phyloP scores from a whole-genome alignment of 1,140 invertebrate genomes.

The Helicorthomorpha holstii region DNA sequence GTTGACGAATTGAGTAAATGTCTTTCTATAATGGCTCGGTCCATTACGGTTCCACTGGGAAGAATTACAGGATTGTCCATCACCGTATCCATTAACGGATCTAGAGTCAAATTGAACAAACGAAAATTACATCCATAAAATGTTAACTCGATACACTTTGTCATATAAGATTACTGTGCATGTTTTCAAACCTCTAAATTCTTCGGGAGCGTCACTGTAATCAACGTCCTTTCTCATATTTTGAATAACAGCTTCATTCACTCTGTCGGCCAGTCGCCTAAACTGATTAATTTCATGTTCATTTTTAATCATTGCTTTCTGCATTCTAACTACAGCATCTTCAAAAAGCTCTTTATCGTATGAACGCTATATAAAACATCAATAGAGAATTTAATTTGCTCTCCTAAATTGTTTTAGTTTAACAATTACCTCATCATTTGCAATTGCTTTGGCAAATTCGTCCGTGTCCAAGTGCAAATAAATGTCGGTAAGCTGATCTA shows the following conservation, averaged over 20 bases:
- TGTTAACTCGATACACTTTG: neutral
- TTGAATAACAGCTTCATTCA: slow-evolving; percentile 56
- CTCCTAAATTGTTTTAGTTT: neutral
- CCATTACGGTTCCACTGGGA: slow-evolving; percentile 89
- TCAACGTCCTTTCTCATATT: slow-evolving; percentile 66
- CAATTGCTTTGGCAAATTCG: slow-evolving; percentile 71
- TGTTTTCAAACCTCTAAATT: slow-evolving; percentile 51
- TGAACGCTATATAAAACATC: slow-evolving; percentile 46
- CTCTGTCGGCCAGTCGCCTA: slow-evolving; percentile 54
- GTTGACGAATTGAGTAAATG: slow-evolving; percentile 91
- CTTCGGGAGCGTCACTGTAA: slow-evolving; percentile 88
- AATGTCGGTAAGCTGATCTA: slow-evolving; percentile 85
- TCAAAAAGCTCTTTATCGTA: slow-evolving; percentile 83
- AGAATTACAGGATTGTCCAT: slow-evolving; percentile 91
- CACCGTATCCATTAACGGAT: slow-evolving; percentile 92
- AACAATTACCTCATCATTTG: slow-evolving; percentile 58
- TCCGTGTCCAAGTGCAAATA: slow-evolving; percentile 91
- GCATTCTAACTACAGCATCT: slow-evolving; percentile 63
- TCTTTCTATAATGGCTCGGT: slow-evolving; percentile 73
- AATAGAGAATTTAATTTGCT: neutral
- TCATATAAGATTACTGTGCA: neutral
- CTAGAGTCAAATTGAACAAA: slow-evolving; percentile 21
- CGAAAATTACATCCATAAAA: no score
- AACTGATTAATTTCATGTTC: slow-evolving; percentile 51
- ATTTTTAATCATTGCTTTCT: slow-evolving; percentile 60